Percentiles rank a stretch among this genome's conserved stretches.
Evolutionary conservation across 1,140 invertebrate species (phyloP).

Genomic region (Zaprionus inermis): DNA sequence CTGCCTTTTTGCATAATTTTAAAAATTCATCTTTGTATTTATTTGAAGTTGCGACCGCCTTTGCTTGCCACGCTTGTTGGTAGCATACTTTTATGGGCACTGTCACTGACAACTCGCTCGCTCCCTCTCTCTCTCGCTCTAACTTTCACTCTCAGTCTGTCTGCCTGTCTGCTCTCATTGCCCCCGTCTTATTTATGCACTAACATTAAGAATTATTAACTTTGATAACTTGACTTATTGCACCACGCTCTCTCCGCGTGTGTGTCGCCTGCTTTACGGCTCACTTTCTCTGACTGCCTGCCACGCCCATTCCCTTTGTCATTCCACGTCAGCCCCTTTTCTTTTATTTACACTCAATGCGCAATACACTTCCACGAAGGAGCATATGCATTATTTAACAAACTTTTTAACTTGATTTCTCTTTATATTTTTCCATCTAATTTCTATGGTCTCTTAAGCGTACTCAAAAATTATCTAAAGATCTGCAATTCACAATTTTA

Average conservation of each 20-base stretch:
- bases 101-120: conserved; percentile 65
- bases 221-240: conserved; percentile 80
- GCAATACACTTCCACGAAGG: background rate
- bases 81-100: conserved; percentile 63
- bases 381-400: too few species aligned
- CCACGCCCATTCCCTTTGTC: background rate
- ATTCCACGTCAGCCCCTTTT: background rate
- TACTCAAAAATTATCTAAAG: too few species aligned
- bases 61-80: conserved; percentile 16
- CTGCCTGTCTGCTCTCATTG: conserved; percentile 27
- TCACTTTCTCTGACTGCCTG: background rate
- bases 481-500: too few species aligned
- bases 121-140: conserved; percentile 4
- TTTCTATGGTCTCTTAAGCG: too few species aligned
- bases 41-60: conserved; percentile 38
- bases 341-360: conserved; percentile 22
- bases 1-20: conserved; percentile 78
- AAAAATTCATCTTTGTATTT: conserved; percentile 71
- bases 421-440: background rate
- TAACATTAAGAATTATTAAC: conserved; percentile 83
- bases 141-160: background rate
- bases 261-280: conserved; percentile 12
- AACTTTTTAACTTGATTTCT: too few species aligned
- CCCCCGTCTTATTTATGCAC: conserved; percentile 74
- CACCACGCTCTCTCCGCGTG: conserved; percentile 44